phyloP scores from a whole-genome alignment of 2,797 vertebrate species.

The Fringilla coelebs region DNA sequence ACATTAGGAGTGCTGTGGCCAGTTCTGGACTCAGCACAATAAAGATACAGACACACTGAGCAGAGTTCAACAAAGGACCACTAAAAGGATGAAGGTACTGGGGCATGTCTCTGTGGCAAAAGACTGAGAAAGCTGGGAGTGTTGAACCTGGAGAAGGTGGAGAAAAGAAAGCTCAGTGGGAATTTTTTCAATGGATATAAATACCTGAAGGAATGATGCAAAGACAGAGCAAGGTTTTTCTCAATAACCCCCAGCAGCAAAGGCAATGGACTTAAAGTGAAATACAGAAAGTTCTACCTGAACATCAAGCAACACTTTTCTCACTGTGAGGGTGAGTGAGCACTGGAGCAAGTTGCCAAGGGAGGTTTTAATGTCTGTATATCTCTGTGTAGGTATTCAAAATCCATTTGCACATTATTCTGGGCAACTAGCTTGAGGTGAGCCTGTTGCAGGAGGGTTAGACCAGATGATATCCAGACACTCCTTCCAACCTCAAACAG shows the following conservation, averaged over 20 bases:
- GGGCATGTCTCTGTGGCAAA: neutral
- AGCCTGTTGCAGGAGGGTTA: neutral
- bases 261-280: neutral
- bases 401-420: neutral
- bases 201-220: neutral
- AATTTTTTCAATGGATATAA: neutral
- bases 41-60: neutral
- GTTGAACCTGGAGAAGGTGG: neutral
- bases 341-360: neutral
- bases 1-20: neutral
- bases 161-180: neutral
- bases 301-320: neutral
- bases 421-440: accelerated
- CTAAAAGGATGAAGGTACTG: neutral
- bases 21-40: neutral
- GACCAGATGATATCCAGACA: neutral
- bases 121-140: neutral
- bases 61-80: neutral
- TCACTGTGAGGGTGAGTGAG: neutral
- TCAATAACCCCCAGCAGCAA: neutral
- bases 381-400: neutral
- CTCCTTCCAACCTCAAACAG: neutral
- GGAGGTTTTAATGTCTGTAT: neutral
- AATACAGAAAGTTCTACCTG: neutral
- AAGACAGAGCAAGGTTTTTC: neutral